Percentiles rank a stretch among this genome's conserved stretches.
Conservation (phyloP, 2,797 vertebrate genomes). For the Limnodromus scolopaceus region DNA sequence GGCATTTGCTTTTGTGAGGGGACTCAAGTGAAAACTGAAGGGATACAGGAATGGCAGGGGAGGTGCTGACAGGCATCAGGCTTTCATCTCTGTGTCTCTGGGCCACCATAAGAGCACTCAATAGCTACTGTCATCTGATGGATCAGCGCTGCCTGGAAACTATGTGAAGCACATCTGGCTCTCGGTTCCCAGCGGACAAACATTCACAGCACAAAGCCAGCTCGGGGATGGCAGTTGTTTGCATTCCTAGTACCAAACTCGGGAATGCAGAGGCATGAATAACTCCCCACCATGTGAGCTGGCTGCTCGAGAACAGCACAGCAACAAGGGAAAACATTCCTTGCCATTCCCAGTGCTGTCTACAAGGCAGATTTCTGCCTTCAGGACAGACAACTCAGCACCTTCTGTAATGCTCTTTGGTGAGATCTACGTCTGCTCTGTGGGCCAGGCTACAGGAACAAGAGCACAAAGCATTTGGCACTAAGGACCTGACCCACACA, state of each 20-base stretch:
- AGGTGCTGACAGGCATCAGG: slow-evolving; percentile 46
- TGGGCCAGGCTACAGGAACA: fast-evolving
- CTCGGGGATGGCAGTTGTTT: background rate
- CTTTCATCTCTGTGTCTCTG: slow-evolving; percentile 56
- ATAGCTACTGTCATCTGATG: slow-evolving; percentile 65
- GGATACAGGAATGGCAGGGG: slow-evolving; percentile 21
- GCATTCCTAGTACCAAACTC: slow-evolving; percentile 30
- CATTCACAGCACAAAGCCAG: slow-evolving; percentile 34
- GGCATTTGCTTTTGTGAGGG: slow-evolving; percentile 36
- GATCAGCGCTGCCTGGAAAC: slow-evolving; percentile 55
- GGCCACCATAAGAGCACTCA: slow-evolving; percentile 57
- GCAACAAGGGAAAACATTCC: background rate
- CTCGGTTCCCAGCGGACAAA: background rate
- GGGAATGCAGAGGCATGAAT: slow-evolving; percentile 8
- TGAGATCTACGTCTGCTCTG: background rate
- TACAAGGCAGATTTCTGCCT: background rate
- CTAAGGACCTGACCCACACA: background rate
- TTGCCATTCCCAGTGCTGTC: background rate
- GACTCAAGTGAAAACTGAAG: slow-evolving; percentile 43
- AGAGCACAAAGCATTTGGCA: background rate
- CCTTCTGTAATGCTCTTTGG: background rate
- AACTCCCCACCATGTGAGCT: background rate
- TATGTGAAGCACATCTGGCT: slow-evolving; percentile 61
- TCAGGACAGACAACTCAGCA: background rate
- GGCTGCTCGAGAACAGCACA: background rate